Base-by-base conservation (phyloP, 2,113 vertebrate species). In the Climacteris rufus region DNA sequence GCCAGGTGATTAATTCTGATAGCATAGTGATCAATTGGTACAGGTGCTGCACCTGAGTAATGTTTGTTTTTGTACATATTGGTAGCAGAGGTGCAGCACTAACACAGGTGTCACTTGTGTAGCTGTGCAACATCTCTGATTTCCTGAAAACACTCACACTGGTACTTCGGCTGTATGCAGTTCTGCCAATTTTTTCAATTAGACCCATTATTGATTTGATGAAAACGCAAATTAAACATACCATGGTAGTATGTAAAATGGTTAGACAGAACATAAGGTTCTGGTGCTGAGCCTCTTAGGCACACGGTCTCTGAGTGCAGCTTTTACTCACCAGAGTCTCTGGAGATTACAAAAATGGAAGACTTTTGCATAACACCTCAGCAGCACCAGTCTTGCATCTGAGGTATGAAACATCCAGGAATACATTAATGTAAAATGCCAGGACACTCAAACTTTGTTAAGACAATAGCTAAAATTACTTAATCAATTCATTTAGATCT, bases 121-220 rank as follows among this genome's bases (percentile, higher is more conserved):
- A 95, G 91, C 88, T 70, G 31, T 14, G 84, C 89, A 61, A 89
- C 90, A 74, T 85, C 92, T 83, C 93, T 76, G 31, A 77, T 82
- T 82, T 91, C 94, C 89, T 79, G 87, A 93, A 97, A 97, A 97
- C 97, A 93, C 35, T 72, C 89, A 93, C 92, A 94, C 82, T 93
- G 47, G 57, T 95, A 92, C 74, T 96, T 87, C 94, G 84, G 92
- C 44, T 91, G 85, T 68, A 97, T 86, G 87, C 84, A 97, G 94
- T 95, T 97, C 97, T 97, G 97, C 97, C 98, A 98, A 94, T 97
- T 97, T 98, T 98, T 98, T 97, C 98, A 98, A 98, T 98, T 98
- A 98, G 94, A 97, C 66, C 94, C 94, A 91, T 97, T 98, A 98
- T 71, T 97, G 98, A 97, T 97, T 96, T 97, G 97, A 98, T 97